These are phyloP conservation scores for Spodoptera picta DNA, from an alignment of 2,888 invertebrate genomes.

Conservation along the genomic window DNA sequence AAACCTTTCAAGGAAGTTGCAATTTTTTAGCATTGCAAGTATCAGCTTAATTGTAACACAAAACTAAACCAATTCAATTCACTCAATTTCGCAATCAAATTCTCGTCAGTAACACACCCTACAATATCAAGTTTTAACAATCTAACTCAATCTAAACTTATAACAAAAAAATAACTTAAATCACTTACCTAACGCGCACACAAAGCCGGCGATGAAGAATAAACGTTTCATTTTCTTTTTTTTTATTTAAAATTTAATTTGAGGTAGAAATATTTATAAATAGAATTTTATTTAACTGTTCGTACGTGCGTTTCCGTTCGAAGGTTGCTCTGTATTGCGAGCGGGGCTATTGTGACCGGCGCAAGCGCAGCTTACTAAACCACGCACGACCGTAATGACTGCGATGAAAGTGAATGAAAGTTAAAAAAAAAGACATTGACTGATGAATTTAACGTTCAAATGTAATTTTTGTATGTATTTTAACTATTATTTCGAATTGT, in stretches of 20 bases:
- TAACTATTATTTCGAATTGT: not conserved
- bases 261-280: constrained; percentile 58
- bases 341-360: constrained; percentile 68
- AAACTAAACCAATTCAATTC: constrained; percentile 16
- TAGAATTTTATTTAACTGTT: constrained; percentile 55
- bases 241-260: constrained; percentile 49
- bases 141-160: constrained; percentile 22
- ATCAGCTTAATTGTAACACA: not conserved
- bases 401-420: constrained; percentile 60
- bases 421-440: constrained; percentile 45
- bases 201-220: constrained; percentile 69
- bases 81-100: constrained; percentile 43
- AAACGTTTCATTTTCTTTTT: constrained; percentile 76
- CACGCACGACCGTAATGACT: constrained; percentile 61
- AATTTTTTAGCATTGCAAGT: not conserved
- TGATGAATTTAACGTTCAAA: constrained; percentile 30
- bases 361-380: constrained; percentile 65
- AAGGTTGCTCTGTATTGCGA: constrained; percentile 82
- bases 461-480: constrained; percentile 23
- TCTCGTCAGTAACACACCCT: constrained; percentile 17
- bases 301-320: constrained; percentile 80
- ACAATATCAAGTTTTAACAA: constrained; percentile 28
- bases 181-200: constrained; percentile 79
- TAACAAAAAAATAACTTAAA: constrained; percentile 24
- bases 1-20: not conserved